Percentiles rank a stretch among this genome's conserved stretches.
These are phyloP conservation scores for Psittacula derbiana DNA, from an alignment of 2,797 vertebrate genomes.

Conservation along the genomic window DNA sequence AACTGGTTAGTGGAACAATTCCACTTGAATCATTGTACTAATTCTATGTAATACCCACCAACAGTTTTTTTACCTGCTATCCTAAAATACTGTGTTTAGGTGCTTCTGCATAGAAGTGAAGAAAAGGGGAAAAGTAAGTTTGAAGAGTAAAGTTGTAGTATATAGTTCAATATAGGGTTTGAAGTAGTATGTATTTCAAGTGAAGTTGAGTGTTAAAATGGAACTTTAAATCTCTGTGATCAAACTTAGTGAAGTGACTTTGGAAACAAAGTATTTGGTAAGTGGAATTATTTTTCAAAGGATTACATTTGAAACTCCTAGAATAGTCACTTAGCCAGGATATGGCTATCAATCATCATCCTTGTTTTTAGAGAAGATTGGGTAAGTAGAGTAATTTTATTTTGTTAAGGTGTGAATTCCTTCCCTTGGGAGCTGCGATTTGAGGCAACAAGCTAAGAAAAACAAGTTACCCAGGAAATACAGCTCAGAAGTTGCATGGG, in stretches of 20 bases:
- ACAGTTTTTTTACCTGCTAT: neutral
- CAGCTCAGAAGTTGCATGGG: neutral
- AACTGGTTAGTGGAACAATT: neutral
- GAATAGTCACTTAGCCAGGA: neutral
- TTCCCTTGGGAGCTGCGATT: neutral
- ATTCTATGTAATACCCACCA: neutral
- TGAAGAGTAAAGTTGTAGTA: neutral
- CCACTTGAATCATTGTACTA: neutral
- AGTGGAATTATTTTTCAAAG: neutral
- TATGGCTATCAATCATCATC: neutral
- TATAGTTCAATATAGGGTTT: neutral
- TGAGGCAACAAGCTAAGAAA: neutral
- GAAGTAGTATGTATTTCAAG: neutral
- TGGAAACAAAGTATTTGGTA: neutral
- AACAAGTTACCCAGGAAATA: neutral
- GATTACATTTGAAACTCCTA: neutral
- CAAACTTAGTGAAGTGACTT: neutral
- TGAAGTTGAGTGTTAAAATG: neutral
- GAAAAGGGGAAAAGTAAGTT: neutral
- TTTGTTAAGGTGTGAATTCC: neutral
- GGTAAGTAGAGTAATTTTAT: neutral
- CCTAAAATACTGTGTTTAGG: neutral
- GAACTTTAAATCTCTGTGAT: neutral
- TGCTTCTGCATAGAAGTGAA: neutral
- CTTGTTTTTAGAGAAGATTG: neutral